A percentile compares a stretch with the other conserved stretches of the same genome.
phyloP scores from a whole-genome alignment of 2,113 vertebrate species.

The Scomber japonicus region DNA sequence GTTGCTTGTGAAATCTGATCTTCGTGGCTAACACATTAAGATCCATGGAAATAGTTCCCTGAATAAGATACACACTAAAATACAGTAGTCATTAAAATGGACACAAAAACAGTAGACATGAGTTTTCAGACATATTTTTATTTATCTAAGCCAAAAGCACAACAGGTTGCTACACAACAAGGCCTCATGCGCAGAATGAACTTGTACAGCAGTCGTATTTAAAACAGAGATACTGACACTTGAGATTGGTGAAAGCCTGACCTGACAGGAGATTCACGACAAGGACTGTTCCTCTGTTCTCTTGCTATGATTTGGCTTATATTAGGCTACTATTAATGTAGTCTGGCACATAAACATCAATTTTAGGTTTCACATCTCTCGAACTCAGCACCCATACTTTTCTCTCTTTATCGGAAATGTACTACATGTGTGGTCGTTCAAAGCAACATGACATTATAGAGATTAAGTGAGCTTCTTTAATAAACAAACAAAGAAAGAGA shows the following conservation, averaged over 20 bases:
- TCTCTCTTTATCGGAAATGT: constrained; percentile 21
- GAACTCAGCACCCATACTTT: constrained; percentile 15
- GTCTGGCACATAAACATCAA: constrained; percentile 38
- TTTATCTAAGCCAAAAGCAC: constrained; percentile 80
- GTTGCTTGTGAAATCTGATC: constrained; percentile 2
- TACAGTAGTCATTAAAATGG: background rate
- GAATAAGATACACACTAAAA: background rate
- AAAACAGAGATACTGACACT: constrained; percentile 22
- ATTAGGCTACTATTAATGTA: constrained; percentile 52
- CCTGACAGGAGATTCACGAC: constrained; percentile 15
- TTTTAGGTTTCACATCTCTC: constrained; percentile 12
- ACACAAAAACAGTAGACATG: constrained; percentile 33
- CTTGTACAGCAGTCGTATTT: constrained; percentile 39
- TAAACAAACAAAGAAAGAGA: constrained; percentile 16
- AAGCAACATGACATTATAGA: constrained; percentile 17
- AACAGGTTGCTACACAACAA: constrained; percentile 74
- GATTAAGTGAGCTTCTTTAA: constrained; percentile 5
- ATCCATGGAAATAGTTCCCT: background rate
- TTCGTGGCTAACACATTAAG: background rate
- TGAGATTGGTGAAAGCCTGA: constrained; percentile 12
- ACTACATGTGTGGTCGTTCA: constrained; percentile 12
- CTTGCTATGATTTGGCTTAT: constrained; percentile 38
- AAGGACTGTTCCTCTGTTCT: constrained; percentile 34
- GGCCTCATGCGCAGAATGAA: constrained; percentile 72
- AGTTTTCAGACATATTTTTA: constrained; percentile 65